phyloP scores from a whole-genome alignment of 1,140 invertebrate species.

The Pseudomyrmex dendroicus region DNA sequence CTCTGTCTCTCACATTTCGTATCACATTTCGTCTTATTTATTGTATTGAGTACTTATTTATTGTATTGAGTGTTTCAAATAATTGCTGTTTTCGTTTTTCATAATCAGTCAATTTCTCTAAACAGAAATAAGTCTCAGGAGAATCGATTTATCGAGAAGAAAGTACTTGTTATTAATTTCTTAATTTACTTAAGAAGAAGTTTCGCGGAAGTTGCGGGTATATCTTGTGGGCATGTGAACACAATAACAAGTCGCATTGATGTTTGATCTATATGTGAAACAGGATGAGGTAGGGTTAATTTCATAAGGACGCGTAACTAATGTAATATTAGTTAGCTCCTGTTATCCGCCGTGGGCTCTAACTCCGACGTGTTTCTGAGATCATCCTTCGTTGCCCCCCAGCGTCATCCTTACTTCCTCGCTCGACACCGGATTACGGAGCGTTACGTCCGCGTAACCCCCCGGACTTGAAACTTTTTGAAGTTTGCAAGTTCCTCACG shows the following conservation, averaged over 20 bases:
- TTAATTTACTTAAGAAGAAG: neutral
- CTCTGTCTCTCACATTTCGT: constrained; percentile 5
- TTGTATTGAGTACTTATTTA: neutral
- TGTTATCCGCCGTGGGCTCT: constrained; percentile 56
- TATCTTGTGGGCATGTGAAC: constrained; percentile 16
- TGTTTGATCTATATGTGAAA: constrained; percentile 20
- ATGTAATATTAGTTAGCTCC: constrained; percentile 64
- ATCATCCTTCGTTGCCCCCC: constrained; percentile 56
- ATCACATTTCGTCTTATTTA: constrained; percentile 7
- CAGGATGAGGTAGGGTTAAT: constrained; percentile 53
- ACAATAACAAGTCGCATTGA: constrained; percentile 50
- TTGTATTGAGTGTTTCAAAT: neutral
- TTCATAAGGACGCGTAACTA: constrained; percentile 63
- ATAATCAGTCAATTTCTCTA: too few species aligned
- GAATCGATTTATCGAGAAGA: neutral
- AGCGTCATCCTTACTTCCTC: neutral
- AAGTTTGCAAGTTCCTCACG: constrained; percentile 36
- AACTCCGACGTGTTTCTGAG: constrained; percentile 53
- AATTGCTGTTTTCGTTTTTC: neutral
- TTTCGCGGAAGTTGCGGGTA: constrained; percentile 1
- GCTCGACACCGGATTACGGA: constrained; percentile 37
- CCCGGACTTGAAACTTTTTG: constrained; percentile 54
- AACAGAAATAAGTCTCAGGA: neutral
- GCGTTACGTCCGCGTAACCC: constrained; percentile 43
- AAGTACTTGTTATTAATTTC: too few species aligned